Evolutionary conservation across 2,888 invertebrate species (phyloP).

Genomic region (Philhelius pedissequus): DNA sequence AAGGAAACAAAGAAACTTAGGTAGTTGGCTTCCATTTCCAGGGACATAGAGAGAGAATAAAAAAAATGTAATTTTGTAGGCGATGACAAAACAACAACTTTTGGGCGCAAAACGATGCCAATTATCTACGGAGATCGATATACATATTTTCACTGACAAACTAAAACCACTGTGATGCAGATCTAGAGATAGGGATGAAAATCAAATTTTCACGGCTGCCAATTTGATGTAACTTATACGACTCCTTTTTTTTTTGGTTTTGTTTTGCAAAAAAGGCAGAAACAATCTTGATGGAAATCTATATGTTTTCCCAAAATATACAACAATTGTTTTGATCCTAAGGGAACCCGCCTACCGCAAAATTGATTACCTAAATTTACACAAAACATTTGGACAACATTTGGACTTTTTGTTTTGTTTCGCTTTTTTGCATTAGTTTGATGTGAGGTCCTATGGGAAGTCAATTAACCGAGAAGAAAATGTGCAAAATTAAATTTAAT

Average conservation of each 20-base stretch:
- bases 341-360: constrained; percentile 61
- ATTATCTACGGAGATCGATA: constrained; percentile 65
- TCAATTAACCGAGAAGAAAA: neutral
- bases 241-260: constrained; percentile 36
- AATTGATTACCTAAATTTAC: constrained; percentile 59
- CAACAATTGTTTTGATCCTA: constrained; percentile 51
- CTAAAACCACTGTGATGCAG: constrained; percentile 12
- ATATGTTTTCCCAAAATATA: constrained; percentile 47
- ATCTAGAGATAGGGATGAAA: constrained; percentile 10
- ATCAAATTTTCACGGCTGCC: constrained; percentile 68
- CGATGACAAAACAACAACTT: constrained; percentile 59
- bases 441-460: constrained; percentile 54
- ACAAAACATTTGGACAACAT: constrained; percentile 64
- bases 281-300: constrained; percentile 51
- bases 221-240: constrained; percentile 68
- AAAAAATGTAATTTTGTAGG: neutral
- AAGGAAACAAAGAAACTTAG: constrained; percentile 2
- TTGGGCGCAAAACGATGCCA: constrained; percentile 65
- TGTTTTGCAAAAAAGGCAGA: constrained; percentile 34
- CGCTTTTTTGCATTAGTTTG: neutral
- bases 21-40: constrained; percentile 6
- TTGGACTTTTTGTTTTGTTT: neutral
- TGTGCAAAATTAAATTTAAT: constrained; percentile 58
- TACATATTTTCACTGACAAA: constrained; percentile 38
- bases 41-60: neutral